Evolutionary conservation across 1,140 invertebrate species (phyloP).

Genomic region (Conus betulinus): DNA sequence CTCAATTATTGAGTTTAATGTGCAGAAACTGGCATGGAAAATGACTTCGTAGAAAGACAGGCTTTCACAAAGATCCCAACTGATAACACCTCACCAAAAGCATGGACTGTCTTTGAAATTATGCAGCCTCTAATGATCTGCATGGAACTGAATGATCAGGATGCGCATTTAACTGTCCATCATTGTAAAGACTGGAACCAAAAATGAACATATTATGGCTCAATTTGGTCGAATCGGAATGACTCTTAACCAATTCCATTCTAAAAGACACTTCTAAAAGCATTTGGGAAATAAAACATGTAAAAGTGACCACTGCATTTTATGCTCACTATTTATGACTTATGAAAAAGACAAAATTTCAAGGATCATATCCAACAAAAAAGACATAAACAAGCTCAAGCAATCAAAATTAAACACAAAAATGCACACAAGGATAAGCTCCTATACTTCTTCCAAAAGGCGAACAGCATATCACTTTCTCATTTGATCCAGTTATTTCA

Average conservation of each 20-base stretch:
- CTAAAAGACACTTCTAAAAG: neutral
- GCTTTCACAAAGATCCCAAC: neutral
- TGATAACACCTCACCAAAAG: constrained; percentile 11
- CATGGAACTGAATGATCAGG: neutral
- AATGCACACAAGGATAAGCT: no score
- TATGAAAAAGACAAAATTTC: neutral
- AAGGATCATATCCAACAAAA: no score
- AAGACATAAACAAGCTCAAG: no score
- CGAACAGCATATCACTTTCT: no score
- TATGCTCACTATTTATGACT: neutral
- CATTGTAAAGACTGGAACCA: no score
- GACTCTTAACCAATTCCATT: constrained; percentile 2
- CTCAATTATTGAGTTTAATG: constrained; percentile 7
- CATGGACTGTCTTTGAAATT: neutral
- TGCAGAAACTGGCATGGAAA: constrained; percentile 22
- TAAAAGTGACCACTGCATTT: neutral
- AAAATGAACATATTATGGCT: neutral
- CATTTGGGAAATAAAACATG: neutral
- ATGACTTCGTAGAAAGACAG: constrained; percentile 12
- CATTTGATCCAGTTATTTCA: no score
- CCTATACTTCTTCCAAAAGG: no score
- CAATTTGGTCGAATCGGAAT: constrained; percentile 21
- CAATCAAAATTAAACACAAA: no score
- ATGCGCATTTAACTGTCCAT: no score
- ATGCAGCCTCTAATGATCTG: neutral